A percentile compares a stretch with the other conserved stretches of the same genome.
These are phyloP conservation scores for Phengaris alcon DNA, from an alignment of 2,888 invertebrate genomes.

Conservation along the genomic window DNA sequence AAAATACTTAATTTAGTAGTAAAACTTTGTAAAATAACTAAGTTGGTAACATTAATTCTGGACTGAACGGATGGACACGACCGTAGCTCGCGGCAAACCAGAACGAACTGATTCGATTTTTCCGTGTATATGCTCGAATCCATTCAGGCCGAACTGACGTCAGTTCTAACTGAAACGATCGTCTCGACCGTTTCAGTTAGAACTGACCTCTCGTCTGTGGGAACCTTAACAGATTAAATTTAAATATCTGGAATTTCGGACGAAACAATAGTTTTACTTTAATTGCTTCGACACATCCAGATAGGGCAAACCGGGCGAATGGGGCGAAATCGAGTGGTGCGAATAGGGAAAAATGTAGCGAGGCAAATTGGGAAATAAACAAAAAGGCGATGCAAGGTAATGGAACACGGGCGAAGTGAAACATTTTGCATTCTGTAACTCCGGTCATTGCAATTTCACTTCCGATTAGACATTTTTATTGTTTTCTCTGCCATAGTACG, in stretches of 20 bases:
- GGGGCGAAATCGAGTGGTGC: background rate
- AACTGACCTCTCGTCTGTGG: no score
- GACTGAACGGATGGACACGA: no score
- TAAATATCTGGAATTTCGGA: background rate
- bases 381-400: constrained; percentile 19
- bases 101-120: no score
- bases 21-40: no score
- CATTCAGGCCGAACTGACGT: no score
- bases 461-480: constrained; percentile 20
- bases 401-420: constrained; percentile 3
- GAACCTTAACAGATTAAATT: background rate
- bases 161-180: no score
- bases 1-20: no score
- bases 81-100: no score
- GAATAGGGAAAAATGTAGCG: background rate
- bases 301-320: background rate
- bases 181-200: no score
- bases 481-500: background rate
- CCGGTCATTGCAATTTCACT: constrained; percentile 23
- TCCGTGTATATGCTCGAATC: no score
- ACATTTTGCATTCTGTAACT: constrained; percentile 19
- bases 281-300: constrained; percentile 21
- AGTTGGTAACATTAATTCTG: no score
- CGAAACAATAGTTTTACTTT: constrained; percentile 1
- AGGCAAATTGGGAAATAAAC: constrained; percentile 4